A percentile compares a stretch with the other conserved stretches of the same genome.
Conservation (phyloP, 1,140 invertebrate species). For the Heliconius nattereri region DNA sequence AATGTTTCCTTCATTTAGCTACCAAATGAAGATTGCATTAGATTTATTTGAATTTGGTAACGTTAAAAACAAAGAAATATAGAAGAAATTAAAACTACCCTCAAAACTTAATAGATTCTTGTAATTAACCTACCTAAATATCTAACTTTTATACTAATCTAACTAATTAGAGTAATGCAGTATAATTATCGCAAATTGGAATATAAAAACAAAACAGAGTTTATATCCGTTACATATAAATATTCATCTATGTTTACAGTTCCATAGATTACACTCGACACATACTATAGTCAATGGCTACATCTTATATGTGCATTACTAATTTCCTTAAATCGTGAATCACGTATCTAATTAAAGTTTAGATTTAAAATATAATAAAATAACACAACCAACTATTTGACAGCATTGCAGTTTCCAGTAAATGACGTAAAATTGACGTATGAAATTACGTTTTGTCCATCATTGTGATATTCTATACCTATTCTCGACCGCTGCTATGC, state of each 20-base stretch:
- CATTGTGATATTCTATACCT: not conserved
- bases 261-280: not conserved
- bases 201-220: too few species aligned
- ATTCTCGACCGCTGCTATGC: too few species aligned
- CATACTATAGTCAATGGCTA: too few species aligned
- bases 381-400: not conserved
- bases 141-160: not conserved
- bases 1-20: too few species aligned
- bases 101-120: not conserved
- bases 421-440: slow-evolving; percentile 11
- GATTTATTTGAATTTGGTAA: not conserved
- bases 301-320: not conserved
- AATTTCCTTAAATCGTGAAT: not conserved
- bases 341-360: not conserved
- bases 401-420: not conserved
- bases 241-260: not conserved
- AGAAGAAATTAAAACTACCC: not conserved
- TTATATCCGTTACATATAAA: too few species aligned
- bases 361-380: not conserved
- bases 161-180: not conserved
- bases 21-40: too few species aligned
- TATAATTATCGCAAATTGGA: not conserved
- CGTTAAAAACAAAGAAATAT: not conserved
- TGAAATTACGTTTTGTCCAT: slow-evolving; percentile 6
- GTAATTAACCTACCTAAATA: not conserved